phyloP scores from a whole-genome alignment of 2,113 vertebrate genomes.

The Casuarius casuarius region DNA sequence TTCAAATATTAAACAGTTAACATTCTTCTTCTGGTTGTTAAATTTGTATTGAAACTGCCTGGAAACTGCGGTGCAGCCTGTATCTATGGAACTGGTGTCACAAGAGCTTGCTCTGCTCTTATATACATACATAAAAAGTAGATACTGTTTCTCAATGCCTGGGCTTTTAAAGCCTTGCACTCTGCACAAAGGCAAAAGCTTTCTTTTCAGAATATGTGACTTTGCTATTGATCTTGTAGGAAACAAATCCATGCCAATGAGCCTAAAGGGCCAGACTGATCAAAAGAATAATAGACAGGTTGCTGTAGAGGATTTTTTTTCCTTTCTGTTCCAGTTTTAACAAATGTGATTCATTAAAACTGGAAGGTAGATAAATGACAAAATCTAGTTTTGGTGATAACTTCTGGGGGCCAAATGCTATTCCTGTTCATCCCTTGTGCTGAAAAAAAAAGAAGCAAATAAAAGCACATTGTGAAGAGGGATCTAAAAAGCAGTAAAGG shows the following conservation, averaged over 20 bases:
- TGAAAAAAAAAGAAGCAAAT: not conserved
- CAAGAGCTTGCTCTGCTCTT: not conserved
- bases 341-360: constrained; percentile 44
- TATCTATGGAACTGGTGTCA: fast-evolving
- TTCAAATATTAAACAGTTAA: constrained; percentile 58
- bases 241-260: constrained; percentile 49
- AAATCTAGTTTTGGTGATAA: not conserved
- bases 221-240: constrained; percentile 20
- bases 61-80: not conserved
- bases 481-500: not conserved
- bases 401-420: not conserved
- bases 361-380: not conserved
- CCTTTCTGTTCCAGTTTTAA: not conserved
- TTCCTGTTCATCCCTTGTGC: not conserved
- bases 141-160: not conserved
- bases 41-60: not conserved
- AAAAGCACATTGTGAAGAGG: not conserved
- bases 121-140: fast-evolving
- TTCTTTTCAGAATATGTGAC: not conserved
- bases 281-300: constrained; percentile 21
- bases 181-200: not conserved
- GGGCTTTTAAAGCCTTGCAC: not conserved
- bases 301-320: not conserved
- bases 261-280: constrained; percentile 31
- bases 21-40: constrained; percentile 10